Percentiles rank a stretch among this genome's conserved stretches.
Evolutionary conservation across 1,140 invertebrate species (phyloP).

Genomic region (Pseudomyrmex flavicornis): DNA sequence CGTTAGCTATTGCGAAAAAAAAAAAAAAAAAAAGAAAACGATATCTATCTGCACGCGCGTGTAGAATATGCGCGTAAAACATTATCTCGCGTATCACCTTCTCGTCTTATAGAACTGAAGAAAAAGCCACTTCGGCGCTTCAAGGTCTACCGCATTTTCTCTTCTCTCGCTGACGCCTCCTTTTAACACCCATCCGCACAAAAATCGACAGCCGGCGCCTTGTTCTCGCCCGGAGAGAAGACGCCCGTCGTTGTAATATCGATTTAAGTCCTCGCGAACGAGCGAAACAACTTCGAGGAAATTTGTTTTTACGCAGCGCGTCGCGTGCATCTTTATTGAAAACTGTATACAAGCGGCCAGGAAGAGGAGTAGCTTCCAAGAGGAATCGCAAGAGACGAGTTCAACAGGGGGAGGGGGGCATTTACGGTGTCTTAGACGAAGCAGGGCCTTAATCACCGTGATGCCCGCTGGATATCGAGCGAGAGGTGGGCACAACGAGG

Average conservation of each 20-base stretch:
- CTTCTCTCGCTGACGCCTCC: slow-evolving; percentile 49
- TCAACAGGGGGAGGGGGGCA: not conserved
- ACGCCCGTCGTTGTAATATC: slow-evolving; percentile 37
- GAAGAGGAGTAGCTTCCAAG: not conserved
- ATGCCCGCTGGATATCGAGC: slow-evolving; percentile 16
- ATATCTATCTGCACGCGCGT: no score
- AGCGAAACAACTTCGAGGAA: slow-evolving; percentile 35
- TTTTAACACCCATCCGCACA: slow-evolving; percentile 53
- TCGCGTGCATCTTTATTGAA: slow-evolving; percentile 74
- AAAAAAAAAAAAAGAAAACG: no score
- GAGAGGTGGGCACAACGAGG: not conserved
- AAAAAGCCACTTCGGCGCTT: slow-evolving; percentile 38
- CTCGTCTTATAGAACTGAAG: slow-evolving; percentile 15
- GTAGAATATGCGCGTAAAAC: not conserved
- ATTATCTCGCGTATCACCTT: slow-evolving; percentile 37
- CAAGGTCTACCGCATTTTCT: slow-evolving; percentile 61
- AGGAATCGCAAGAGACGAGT: not conserved
- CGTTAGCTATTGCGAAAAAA: no score
- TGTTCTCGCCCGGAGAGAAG: slow-evolving; percentile 21
- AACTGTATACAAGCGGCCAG: slow-evolving; percentile 46
- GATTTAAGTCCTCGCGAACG: slow-evolving; percentile 48
- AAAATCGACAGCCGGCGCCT: slow-evolving; percentile 52
- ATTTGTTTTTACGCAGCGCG: slow-evolving; percentile 35
- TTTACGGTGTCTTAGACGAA: slow-evolving; percentile 50
- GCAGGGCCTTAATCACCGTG: slow-evolving; percentile 62